These are phyloP conservation scores for Pandion haliaetus DNA, from an alignment of 2,113 vertebrate species.

Conservation along the genomic window DNA sequence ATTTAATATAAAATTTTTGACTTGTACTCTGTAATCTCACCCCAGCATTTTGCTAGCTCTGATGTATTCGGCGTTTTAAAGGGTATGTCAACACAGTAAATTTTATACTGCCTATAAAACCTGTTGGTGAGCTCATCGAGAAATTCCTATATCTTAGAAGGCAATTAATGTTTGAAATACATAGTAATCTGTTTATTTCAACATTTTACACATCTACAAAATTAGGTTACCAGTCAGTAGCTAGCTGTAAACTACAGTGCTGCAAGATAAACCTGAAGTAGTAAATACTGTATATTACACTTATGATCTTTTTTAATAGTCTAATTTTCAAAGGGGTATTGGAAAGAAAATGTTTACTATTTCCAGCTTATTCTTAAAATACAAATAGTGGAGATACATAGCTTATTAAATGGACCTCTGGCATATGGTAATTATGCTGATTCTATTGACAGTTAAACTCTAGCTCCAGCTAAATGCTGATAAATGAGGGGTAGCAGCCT, in stretches of 20 bases:
- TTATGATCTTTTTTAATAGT: neutral
- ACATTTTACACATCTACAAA: slow-evolving; percentile 62
- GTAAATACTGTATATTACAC: neutral
- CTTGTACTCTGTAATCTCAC: neutral
- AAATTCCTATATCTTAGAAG: slow-evolving; percentile 57
- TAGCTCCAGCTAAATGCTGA: neutral
- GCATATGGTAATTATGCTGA: neutral
- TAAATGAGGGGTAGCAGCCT: neutral
- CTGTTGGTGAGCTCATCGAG: slow-evolving; percentile 56
- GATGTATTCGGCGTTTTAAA: slow-evolving; percentile 46
- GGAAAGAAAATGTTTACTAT: neutral
- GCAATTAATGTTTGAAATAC: slow-evolving; percentile 69
- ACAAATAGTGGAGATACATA: neutral
- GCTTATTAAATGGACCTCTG: neutral
- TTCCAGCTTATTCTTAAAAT: neutral
- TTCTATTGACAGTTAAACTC: neutral
- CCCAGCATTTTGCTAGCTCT: slow-evolving; percentile 1
- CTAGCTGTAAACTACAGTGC: neutral
- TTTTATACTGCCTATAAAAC: slow-evolving; percentile 65
- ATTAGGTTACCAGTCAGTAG: slow-evolving; percentile 4
- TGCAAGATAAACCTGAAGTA: slow-evolving; percentile 16
- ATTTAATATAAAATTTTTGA: neutral
- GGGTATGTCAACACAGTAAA: slow-evolving; percentile 63
- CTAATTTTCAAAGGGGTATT: neutral
- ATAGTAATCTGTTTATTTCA: slow-evolving; percentile 70